These are phyloP conservation scores for Brenthis ino DNA, from an alignment of 2,888 invertebrate species.

Conservation along the genomic window DNA sequence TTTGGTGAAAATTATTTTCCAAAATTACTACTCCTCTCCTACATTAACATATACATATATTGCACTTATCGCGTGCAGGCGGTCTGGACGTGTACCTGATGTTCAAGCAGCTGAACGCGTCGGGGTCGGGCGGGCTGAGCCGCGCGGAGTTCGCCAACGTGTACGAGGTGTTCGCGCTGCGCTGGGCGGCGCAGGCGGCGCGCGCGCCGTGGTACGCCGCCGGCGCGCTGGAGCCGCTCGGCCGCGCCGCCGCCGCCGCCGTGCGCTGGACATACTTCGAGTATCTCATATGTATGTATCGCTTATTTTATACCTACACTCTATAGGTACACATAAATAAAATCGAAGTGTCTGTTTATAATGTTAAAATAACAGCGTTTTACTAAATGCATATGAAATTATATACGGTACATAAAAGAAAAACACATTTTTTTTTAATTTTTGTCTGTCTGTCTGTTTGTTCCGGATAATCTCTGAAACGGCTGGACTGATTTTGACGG, in stretches of 20 bases:
- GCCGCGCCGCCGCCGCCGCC: slow-evolving; percentile 82
- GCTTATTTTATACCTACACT: too few species aligned
- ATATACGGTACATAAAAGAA: too few species aligned
- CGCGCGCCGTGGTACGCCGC: slow-evolving; percentile 87
- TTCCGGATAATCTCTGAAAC: too few species aligned
- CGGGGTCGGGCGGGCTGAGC: slow-evolving; percentile 85
- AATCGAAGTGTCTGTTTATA: too few species aligned
- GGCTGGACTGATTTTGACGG: too few species aligned
- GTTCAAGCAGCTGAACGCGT: slow-evolving; percentile 89
- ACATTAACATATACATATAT: not conserved
- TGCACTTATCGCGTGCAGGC: slow-evolving; percentile 64
- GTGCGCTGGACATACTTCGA: slow-evolving; percentile 89
- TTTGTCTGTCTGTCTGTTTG: too few species aligned
- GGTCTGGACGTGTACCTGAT: slow-evolving; percentile 88
- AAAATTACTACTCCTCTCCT: too few species aligned
- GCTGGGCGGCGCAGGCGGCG: slow-evolving; percentile 88
- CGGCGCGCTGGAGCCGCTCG: slow-evolving; percentile 83
- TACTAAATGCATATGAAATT: too few species aligned
- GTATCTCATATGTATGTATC: slow-evolving; percentile 83
- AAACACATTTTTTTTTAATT: too few species aligned
- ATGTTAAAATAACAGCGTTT: too few species aligned
- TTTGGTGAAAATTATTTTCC: too few species aligned
- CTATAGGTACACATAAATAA: too few species aligned
- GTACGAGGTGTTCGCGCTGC: slow-evolving; percentile 86
- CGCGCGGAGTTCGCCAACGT: slow-evolving; percentile 86